Evolutionary conservation across 1,140 invertebrate genomes (phyloP).

Genomic region (Drosophila ananassae): DNA sequence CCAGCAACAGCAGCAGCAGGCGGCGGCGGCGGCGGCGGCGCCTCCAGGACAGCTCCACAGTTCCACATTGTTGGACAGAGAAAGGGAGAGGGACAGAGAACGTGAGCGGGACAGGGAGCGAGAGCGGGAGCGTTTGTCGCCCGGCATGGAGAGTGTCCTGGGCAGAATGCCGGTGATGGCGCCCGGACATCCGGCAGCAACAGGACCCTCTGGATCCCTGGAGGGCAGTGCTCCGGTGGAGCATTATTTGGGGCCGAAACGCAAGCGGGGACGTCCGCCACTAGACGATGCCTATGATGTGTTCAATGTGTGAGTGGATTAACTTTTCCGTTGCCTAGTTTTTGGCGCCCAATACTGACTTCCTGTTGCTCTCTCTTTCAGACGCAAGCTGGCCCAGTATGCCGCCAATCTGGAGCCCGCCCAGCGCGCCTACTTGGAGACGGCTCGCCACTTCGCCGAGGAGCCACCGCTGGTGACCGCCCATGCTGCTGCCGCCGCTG

Average conservation of each 20-base stretch:
- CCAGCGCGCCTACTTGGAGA: constrained; percentile 72
- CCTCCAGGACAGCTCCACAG: constrained; percentile 2
- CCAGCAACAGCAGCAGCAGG: constrained; percentile 48
- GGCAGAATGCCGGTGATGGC: constrained; percentile 63
- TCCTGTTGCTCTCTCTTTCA: not conserved
- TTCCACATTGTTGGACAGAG: constrained; percentile 6
- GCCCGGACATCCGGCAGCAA: constrained; percentile 32
- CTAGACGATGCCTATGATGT: constrained; percentile 86
- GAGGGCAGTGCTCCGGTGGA: constrained; percentile 52
- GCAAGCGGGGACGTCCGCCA: constrained; percentile 87
- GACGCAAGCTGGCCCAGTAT: constrained; percentile 75
- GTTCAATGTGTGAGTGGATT: constrained; percentile 75
- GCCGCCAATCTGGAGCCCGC: constrained; percentile 67
- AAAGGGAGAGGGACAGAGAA: constrained; percentile 9
- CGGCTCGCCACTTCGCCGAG: constrained; percentile 61
- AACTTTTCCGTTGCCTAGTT: not conserved
- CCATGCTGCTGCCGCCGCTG: constrained; percentile 53
- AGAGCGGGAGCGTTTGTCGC: constrained; percentile 50
- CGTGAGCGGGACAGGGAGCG: constrained; percentile 6
- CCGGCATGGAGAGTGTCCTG: constrained; percentile 40
- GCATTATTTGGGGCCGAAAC: constrained; percentile 73
- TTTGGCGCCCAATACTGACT: too few species aligned
- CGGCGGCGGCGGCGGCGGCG: constrained; percentile 16
- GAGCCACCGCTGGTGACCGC: constrained; percentile 55
- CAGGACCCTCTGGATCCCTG: constrained; percentile 6